Evolutionary conservation across 2,113 vertebrate genomes (phyloP).

Genomic region (Jacana jacana): DNA sequence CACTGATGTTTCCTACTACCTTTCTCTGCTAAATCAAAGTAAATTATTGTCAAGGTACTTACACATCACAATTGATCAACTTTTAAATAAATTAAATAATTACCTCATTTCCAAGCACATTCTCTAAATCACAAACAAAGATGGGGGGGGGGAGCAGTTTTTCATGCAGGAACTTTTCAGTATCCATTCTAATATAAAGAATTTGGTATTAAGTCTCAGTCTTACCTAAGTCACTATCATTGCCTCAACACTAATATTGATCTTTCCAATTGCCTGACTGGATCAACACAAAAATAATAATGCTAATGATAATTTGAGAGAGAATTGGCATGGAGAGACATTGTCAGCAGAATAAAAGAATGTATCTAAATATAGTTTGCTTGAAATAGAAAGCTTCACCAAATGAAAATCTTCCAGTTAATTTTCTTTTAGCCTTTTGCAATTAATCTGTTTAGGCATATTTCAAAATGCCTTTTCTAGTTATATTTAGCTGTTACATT

Average conservation of each 20-base stretch:
- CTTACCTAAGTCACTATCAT: not conserved
- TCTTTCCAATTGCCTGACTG: not conserved
- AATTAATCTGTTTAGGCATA: not conserved
- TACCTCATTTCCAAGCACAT: not conserved
- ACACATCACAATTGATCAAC: not conserved
- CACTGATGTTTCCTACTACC: not conserved
- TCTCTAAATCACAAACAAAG: not conserved
- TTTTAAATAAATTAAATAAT: not conserved
- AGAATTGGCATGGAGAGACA: not conserved
- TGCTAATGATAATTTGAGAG: not conserved
- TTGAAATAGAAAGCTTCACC: not conserved
- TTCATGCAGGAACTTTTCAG: not conserved
- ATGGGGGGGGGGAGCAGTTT: not conserved
- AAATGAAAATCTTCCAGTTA: not conserved
- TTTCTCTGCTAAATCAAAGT: not conserved
- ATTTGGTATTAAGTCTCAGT: not conserved
- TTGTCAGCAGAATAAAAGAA: not conserved
- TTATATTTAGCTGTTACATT: not conserved
- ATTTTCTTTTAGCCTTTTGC: not conserved
- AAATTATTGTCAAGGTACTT: not conserved
- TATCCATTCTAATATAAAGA: not conserved
- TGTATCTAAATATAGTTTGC: not conserved
- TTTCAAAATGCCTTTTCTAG: not conserved
- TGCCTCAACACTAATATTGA: not conserved
- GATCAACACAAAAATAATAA: conserved; percentile 13